Base-by-base conservation (phyloP, 92 coral and sea anemone species). In the Pocillopora grandis region DNA sequence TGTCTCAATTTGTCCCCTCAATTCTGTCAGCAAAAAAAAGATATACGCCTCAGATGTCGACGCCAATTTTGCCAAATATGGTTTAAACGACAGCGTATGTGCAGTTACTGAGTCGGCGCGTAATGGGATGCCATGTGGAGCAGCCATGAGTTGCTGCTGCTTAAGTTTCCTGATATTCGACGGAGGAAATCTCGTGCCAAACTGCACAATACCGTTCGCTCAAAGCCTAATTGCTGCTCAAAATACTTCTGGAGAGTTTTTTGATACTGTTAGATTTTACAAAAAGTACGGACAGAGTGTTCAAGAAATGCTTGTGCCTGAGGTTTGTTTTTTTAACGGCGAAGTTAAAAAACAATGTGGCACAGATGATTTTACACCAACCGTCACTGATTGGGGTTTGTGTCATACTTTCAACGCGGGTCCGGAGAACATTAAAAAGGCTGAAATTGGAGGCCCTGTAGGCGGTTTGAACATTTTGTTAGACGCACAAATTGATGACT, bases 131-230 rank as follows among this genome's bases (percentile, higher is more conserved):
- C 92, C 96, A 12, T 92, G 96, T 71, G 96, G 96, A 14, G 83
- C 83, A 18, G 93, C 96, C 10, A 81, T 90, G 90, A 79, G 88
- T 16, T 88, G 93, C 61, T 91, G 93, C 37, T 90, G 93, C 55
- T 27, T 91, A 12, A 58, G 13, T 5, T 17, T 80, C 11, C 3
- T 76, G 17, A 59, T 80, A 27, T 57, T 42, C 17, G 35, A 74
- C 35, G 87, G 73, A 15, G 68, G 76, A 13, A 75, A 11, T 37
- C 23, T 77, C 19, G 72, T 62, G 18, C 87, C 87, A 55, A 77
- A 77, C 75, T 88, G 91, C 74, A 83, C 88, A 0, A 10, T 27
- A 12, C 62, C 73, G 49, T 83, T 76, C 75, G 42, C 61, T 33
- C 27, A 21, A 48, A 58, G 48, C 19, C 62, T 88, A 11, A 61